Evolutionary conservation across 2,888 invertebrate species (phyloP).

Genomic region (Camptogramma bilineatum): DNA sequence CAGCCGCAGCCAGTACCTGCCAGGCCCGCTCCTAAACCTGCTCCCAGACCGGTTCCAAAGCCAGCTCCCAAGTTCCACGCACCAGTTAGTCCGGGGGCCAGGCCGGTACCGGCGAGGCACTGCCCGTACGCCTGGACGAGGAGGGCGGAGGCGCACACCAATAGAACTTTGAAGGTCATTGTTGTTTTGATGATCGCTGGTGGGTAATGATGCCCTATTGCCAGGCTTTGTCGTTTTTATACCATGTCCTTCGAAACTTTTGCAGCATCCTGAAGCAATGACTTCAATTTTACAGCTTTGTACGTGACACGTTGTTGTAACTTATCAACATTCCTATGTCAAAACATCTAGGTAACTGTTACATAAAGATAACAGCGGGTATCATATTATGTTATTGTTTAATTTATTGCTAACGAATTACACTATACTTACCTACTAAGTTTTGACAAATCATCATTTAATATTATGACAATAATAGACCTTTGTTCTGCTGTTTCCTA

Average conservation of each 20-base stretch:
- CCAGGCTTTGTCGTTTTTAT: conserved; percentile 16
- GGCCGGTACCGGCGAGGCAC: conserved; percentile 17
- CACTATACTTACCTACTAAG: no score
- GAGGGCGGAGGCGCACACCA: conserved; percentile 41
- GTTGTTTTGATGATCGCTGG: conserved; percentile 6
- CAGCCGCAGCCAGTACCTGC: conserved; percentile 34
- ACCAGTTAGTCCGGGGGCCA: conserved; percentile 1
- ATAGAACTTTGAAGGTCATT: conserved; percentile 32
- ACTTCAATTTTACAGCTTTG: not conserved
- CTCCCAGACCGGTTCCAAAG: not conserved
- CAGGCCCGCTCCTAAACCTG: conserved; percentile 29
- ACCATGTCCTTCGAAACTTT: conserved; percentile 13
- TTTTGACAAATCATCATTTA: no score
- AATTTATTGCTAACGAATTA: not conserved
- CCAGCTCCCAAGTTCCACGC: not conserved
- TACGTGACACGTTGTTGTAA: conserved; percentile 13
- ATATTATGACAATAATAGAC: no score
- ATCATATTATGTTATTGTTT: not conserved
- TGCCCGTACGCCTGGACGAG: conserved; percentile 26
- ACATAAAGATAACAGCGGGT: conserved; percentile 13
- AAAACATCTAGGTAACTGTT: conserved; percentile 18
- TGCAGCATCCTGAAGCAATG: conserved; percentile 7
- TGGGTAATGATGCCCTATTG: conserved; percentile 8
- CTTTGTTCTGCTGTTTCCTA: no score
- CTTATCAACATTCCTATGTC: not conserved